Percentiles rank a stretch among this genome's conserved stretches.
Conservation (phyloP, 2,888 invertebrate species). For the Caenorhabditis panamensis region DNA sequence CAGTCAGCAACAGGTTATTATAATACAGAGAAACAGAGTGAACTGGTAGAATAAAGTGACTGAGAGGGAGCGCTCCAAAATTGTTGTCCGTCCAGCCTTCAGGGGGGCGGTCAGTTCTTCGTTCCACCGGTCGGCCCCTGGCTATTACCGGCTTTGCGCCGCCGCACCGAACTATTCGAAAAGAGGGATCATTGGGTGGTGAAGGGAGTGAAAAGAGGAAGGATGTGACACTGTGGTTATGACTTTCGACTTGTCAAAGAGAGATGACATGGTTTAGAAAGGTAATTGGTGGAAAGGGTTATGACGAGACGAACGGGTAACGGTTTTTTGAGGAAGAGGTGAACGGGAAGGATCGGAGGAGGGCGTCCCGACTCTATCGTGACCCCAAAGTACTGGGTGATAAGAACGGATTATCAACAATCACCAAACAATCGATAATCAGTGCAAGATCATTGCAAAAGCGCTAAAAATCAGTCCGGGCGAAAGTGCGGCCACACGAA, state of each 20-base stretch:
- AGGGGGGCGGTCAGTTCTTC: background rate
- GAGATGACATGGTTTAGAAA: background rate
- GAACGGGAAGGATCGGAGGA: too few species aligned
- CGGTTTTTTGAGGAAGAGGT: too few species aligned
- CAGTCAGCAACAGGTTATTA: constrained; percentile 11
- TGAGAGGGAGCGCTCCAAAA: background rate
- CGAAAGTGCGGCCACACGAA: too few species aligned
- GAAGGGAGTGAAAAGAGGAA: background rate
- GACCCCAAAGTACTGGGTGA: too few species aligned
- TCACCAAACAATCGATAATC: background rate
- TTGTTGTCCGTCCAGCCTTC: background rate
- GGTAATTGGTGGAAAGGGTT: background rate
- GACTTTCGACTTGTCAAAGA: background rate
- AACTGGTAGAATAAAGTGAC: constrained; percentile 2
- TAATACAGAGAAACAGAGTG: background rate
- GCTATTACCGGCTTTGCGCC: constrained; percentile 46
- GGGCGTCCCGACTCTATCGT: too few species aligned
- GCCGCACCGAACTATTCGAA: background rate
- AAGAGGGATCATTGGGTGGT: too few species aligned
- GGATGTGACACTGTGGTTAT: background rate
- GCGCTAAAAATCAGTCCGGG: background rate
- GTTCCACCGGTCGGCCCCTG: constrained; percentile 1
- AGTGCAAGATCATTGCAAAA: background rate
- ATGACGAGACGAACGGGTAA: too few species aligned
- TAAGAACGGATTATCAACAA: too few species aligned